phyloP scores from a whole-genome alignment of 2,797 vertebrate genomes.

The Poecile montanus region DNA sequence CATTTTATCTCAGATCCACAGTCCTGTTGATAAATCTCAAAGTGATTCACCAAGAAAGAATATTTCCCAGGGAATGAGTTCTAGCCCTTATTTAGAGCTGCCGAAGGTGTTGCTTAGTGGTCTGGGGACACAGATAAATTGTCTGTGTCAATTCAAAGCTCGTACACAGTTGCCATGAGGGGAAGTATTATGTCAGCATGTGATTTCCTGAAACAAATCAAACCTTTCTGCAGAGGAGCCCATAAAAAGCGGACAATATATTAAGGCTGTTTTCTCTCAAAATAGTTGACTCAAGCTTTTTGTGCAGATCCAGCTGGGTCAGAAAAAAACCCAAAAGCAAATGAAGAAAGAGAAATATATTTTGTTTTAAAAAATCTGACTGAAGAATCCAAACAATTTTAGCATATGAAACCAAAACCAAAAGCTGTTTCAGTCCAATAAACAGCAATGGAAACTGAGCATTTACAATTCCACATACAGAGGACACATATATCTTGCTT shows the following conservation, averaged over 20 bases:
- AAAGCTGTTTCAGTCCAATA: neutral
- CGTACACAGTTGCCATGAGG: neutral
- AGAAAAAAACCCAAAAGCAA: neutral
- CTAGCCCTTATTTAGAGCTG: neutral
- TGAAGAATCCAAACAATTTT: neutral
- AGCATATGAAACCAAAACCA: neutral
- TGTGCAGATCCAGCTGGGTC: neutral
- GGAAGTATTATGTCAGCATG: neutral
- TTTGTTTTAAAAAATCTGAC: neutral
- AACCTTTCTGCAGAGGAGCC: neutral
- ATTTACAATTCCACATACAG: fast-evolving
- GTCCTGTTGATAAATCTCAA: neutral
- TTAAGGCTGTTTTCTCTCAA: neutral
- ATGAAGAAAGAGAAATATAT: neutral
- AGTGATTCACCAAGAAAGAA: neutral
- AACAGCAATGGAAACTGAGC: neutral
- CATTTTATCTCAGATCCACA: neutral
- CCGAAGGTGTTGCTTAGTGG: neutral
- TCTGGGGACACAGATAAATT: neutral
- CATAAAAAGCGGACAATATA: neutral
- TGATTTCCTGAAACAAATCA: conserved; percentile 42
- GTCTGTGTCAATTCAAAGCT: neutral
- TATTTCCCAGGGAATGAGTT: conserved; percentile 7
- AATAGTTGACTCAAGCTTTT: neutral
- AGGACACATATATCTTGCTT: fast-evolving